Percentiles rank a stretch among this genome's conserved stretches.
Conservation (phyloP, 2,113 vertebrate species). For the Neomonachus schauinslandi region DNA sequence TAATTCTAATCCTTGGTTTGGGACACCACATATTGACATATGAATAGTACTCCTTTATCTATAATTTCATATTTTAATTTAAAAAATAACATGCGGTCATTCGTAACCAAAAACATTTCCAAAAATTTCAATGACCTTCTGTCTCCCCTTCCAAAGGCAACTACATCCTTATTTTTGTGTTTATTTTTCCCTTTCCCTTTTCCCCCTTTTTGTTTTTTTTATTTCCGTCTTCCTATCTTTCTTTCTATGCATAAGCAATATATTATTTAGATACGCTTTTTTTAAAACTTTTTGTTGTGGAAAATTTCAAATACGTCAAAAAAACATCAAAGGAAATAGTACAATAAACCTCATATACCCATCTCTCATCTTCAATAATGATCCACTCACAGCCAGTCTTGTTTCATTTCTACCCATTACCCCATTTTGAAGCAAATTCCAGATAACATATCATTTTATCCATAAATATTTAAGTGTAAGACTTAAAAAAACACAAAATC, state of each 20-base stretch:
- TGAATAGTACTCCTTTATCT: neutral
- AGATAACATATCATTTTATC: neutral
- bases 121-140: neutral
- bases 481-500: neutral
- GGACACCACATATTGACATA: neutral
- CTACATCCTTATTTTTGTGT: neutral
- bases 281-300: neutral
- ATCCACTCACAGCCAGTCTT: neutral
- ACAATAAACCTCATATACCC: neutral
- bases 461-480: neutral
- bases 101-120: neutral
- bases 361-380: neutral
- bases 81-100: neutral
- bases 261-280: neutral
- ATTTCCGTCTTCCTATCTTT: neutral
- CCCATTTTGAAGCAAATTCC: slow-evolving; percentile 14
- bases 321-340: neutral
- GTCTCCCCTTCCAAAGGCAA: neutral
- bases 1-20: neutral
- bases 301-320: neutral
- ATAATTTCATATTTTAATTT: neutral
- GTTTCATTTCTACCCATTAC: neutral
- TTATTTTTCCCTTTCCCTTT: neutral
- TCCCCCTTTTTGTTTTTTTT: neutral
- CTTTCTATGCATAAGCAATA: neutral